Conservation (phyloP, 2,797 vertebrate species). For the Rhinatrema bivittatum region DNA sequence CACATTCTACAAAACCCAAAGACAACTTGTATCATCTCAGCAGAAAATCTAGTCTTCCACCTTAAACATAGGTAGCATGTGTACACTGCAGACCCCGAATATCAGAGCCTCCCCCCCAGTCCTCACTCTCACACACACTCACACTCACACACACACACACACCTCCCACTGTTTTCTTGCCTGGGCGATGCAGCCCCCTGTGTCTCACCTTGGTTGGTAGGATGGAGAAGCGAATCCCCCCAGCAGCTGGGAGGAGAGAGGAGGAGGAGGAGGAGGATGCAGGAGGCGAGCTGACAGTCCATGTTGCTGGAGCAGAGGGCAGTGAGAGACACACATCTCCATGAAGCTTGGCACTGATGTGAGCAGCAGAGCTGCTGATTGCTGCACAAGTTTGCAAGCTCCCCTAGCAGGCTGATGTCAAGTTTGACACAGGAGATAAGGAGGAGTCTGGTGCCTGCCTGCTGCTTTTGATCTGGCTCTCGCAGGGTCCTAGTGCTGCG, state of each 20-base stretch:
- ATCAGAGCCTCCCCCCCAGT: too few relatives aligned
- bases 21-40: too few relatives aligned
- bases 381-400: conserved; percentile 68
- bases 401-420: conserved; percentile 68
- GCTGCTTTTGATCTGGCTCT: conserved; percentile 7
- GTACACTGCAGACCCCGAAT: too few relatives aligned
- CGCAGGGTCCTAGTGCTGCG: conserved; percentile 54
- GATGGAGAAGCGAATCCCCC: conserved; percentile 59
- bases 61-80: too few relatives aligned
- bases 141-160: too few relatives aligned
- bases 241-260: conserved; percentile 49
- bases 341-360: conserved; percentile 80
- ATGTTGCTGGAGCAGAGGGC: conserved; percentile 81
- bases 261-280: conserved; percentile 59
- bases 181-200: background rate
- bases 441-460: conserved; percentile 62
- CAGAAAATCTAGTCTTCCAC: too few relatives aligned
- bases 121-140: too few relatives aligned
- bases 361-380: conserved; percentile 55
- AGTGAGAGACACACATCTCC: conserved; percentile 84
- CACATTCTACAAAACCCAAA: too few relatives aligned
- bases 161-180: too few relatives aligned
- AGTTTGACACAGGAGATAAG: conserved; percentile 79
- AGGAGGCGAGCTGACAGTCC: conserved; percentile 69
- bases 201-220: conserved; percentile 86